These are phyloP conservation scores for Notolabrus celidotus DNA, from an alignment of 2,797 vertebrate species.

Conservation along the genomic window DNA sequence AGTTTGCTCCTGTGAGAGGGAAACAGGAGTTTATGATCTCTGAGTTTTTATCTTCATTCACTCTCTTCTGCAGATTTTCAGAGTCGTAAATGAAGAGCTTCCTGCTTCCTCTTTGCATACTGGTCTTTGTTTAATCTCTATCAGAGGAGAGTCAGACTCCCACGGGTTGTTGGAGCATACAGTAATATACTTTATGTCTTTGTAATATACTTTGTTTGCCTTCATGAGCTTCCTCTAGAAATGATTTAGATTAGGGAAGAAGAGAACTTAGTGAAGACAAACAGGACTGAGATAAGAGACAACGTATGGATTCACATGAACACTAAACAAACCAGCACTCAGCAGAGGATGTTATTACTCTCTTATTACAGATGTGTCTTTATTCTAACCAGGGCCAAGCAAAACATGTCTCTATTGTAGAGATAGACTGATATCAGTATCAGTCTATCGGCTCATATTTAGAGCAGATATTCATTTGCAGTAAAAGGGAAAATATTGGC, in stretches of 20 bases:
- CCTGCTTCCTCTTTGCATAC: neutral
- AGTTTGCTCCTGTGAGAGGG: neutral
- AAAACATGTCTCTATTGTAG: too few relatives aligned
- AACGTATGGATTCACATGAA: constrained; percentile 5
- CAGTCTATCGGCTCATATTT: too few relatives aligned
- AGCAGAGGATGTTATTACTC: constrained; percentile 3
- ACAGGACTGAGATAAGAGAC: neutral
- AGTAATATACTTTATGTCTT: neutral
- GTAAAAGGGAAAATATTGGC: too few relatives aligned
- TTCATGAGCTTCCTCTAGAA: neutral
- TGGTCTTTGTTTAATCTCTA: neutral
- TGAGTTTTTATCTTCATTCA: neutral
- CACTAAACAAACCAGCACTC: constrained; percentile 8
- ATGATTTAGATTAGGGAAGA: neutral
- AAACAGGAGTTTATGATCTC: neutral
- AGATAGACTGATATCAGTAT: too few relatives aligned
- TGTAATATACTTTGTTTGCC: constrained; percentile 11
- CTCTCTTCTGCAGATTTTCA: neutral
- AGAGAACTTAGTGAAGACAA: neutral
- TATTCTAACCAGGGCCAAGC: too few relatives aligned
- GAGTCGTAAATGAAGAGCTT: neutral
- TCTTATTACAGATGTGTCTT: constrained; percentile 2
- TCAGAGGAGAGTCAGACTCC: neutral
- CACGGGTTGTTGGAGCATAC: neutral
- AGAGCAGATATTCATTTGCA: too few relatives aligned